Evolutionary conservation across 1,140 invertebrate species (phyloP), one percentile per base, ranked within the genome.

Genomic region (Globodera ellingtonae): DNA sequence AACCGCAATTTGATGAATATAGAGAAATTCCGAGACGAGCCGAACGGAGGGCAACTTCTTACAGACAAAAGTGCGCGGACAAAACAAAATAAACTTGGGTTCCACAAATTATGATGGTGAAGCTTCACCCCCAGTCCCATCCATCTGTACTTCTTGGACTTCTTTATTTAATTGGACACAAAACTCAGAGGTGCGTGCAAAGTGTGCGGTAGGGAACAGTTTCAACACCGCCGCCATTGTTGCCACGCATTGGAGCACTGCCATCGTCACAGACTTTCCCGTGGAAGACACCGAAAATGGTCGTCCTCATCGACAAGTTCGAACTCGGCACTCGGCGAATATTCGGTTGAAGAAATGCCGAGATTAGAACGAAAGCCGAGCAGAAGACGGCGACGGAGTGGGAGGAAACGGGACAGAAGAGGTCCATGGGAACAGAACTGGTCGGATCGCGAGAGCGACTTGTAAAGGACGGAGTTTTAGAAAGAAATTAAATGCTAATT

Each of bases 371-470:
- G 52, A n/a, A 59, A 35, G 24, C 10, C 47, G 15, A 77, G 46
- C 46, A 24, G 62, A 50, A 69, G 8, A 3, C 10, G 62, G 21
- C 24, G 52, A 48, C 52, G 75, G 24, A 59, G 69, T 67, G 21
- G 75, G 65, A 65, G 21, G 6, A 65, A 65, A 69, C 21, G 75
- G 46, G 46, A 21, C 4, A 65, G 62, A 69, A 47, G 35, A 65
- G 35, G 56, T 56, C 44, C 44, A 75, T 18, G 35, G 6, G 21
- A 56, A 2, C 59, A 77, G 8, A 62, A 44, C 13, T 77, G 59
- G 75, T 77, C 75, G 44, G 75, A 77, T 24, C 59, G 48, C 18
- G 75, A 77, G 69, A 77, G 75, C 69, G 75, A 77, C 44, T 44
- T 47, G 46, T 77, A 62, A 62, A 50, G 5, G 75, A 47, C 8